phyloP scores from a whole-genome alignment of 2,888 invertebrate species.

The Psococerastis gibbosa region DNA sequence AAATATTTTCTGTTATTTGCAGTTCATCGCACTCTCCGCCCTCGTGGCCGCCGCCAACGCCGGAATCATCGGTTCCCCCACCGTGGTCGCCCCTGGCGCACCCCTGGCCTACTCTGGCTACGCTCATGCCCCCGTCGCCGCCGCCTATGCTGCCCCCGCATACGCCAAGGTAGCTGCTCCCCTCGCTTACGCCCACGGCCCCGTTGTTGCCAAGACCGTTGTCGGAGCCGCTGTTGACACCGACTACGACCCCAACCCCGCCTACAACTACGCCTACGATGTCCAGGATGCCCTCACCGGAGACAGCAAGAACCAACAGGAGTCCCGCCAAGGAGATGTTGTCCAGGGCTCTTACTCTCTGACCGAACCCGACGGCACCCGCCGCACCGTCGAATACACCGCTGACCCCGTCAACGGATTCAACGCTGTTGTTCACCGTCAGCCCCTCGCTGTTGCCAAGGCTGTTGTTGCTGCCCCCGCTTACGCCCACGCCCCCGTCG shows the following conservation, averaged over 20 bases:
- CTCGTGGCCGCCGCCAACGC: constrained; percentile 39
- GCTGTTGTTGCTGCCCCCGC: constrained; percentile 12
- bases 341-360: constrained; percentile 19
- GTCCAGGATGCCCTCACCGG: constrained; percentile 20
- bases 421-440: constrained; percentile 21
- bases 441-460: constrained; percentile 16
- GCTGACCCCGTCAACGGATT: constrained; percentile 21
- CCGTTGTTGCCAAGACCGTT: constrained; percentile 16
- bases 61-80: constrained; percentile 30
- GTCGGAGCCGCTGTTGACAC: constrained; percentile 18
- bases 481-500: constrained; percentile 17
- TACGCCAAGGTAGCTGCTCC: constrained; percentile 21
- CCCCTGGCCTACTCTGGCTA: constrained; percentile 26
- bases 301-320: constrained; percentile 19
- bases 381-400: constrained; percentile 18
- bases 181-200: constrained; percentile 12
- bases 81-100: constrained; percentile 13
- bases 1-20: too few relatives aligned
- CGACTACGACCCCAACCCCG: constrained; percentile 20
- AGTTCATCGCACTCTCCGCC: constrained; percentile 30
- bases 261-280: constrained; percentile 19
- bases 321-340: constrained; percentile 18
- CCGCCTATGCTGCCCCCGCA: constrained; percentile 18
- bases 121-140: constrained; percentile 25
- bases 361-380: constrained; percentile 17